Conservation (phyloP, 1,140 invertebrate genomes). For the Caenorhabditis elegans region DNA sequence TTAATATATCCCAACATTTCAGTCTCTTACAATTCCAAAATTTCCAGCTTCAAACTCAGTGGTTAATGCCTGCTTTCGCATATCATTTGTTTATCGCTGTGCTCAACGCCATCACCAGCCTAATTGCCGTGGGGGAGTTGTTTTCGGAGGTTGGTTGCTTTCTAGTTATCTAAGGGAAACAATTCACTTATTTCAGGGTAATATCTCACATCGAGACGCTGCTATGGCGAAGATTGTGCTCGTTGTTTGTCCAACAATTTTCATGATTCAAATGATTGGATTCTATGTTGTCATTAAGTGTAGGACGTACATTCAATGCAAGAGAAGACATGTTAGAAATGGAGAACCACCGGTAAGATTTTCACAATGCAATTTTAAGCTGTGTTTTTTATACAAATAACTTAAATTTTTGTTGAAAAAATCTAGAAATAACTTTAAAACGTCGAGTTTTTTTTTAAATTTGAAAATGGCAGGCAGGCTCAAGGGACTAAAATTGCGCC, state of each 20-base stretch:
- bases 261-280: background rate
- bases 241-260: constrained; percentile 4
- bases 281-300: background rate
- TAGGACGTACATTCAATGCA: constrained; percentile 8
- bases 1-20: background rate
- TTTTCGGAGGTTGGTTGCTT: background rate
- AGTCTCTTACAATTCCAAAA: no score
- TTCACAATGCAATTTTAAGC: no score
- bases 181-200: background rate
- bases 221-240: background rate
- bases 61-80: constrained; percentile 9
- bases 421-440: no score
- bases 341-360: constrained; percentile 13
- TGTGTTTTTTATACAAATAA: no score
- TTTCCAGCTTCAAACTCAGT: background rate
- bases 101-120: background rate
- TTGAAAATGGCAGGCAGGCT: no score
- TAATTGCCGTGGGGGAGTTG: constrained; percentile 1
- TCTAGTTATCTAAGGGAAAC: background rate
- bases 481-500: no score
- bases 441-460: no score
- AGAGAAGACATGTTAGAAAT: constrained; percentile 10
- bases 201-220: background rate
- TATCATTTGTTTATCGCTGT: constrained; percentile 14
- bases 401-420: no score